Percentiles rank a stretch among this genome's conserved stretches.
These are phyloP conservation scores for Seriola aureovittata DNA, from an alignment of 2,113 vertebrate genomes.

Conservation along the genomic window DNA sequence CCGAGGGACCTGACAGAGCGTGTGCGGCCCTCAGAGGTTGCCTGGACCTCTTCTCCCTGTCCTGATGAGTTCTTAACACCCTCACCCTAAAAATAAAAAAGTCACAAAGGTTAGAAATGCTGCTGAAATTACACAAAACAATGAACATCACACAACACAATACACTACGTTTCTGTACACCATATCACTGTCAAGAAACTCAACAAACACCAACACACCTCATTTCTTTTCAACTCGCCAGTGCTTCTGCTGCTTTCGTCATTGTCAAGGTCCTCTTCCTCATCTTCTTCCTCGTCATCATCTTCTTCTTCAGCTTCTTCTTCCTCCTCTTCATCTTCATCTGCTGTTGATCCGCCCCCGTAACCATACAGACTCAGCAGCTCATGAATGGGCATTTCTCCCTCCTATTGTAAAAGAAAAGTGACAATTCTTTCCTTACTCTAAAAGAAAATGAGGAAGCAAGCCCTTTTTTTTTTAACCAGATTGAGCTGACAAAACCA, in stretches of 20 bases:
- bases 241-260: slow-evolving; percentile 94
- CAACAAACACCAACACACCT: slow-evolving; percentile 57
- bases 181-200: background rate
- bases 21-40: slow-evolving; percentile 88
- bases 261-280: slow-evolving; percentile 90
- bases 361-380: slow-evolving; percentile 96
- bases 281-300: slow-evolving; percentile 91
- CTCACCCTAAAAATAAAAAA: slow-evolving; percentile 83
- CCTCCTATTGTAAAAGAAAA: slow-evolving; percentile 85
- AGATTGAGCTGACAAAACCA: slow-evolving; percentile 1
- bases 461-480: background rate
- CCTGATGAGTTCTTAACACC: slow-evolving; percentile 88
- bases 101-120: background rate
- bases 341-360: slow-evolving; percentile 88
- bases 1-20: slow-evolving; percentile 88
- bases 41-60: slow-evolving; percentile 88
- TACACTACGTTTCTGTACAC: background rate
- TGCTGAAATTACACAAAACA: background rate
- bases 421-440: background rate
- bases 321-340: slow-evolving; percentile 86
- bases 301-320: slow-evolving; percentile 93
- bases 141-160: background rate
- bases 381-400: slow-evolving; percentile 98
- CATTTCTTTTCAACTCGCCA: slow-evolving; percentile 84
- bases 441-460: background rate